Conservation (phyloP, 2,113 vertebrate genomes). For the Gymnocephalus cernua region DNA sequence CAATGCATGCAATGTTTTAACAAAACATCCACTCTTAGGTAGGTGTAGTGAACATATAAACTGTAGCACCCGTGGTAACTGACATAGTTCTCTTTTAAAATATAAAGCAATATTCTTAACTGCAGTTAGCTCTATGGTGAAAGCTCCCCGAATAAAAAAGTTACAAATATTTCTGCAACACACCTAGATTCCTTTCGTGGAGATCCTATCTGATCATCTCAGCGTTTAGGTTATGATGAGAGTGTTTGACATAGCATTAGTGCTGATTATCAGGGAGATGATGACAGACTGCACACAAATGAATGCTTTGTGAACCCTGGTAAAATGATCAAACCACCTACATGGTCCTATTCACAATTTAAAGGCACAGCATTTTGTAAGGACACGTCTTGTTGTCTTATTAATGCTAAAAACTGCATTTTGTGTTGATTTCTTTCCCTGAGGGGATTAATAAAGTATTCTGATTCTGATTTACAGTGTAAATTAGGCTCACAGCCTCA, state of each 20-base stretch:
- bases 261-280: conserved; percentile 35
- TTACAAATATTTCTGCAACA: conserved; percentile 14
- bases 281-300: conserved; percentile 43
- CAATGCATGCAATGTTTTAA: not conserved
- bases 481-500: conserved; percentile 7
- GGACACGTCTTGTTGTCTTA: not conserved
- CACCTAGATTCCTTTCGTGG: conserved; percentile 43
- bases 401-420: conserved; percentile 5
- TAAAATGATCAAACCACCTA: conserved; percentile 27
- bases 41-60: not conserved
- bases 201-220: conserved; percentile 50
- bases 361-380: conserved; percentile 16
- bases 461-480: conserved; percentile 26
- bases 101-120: not conserved
- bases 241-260: conserved; percentile 50
- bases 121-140: not conserved
- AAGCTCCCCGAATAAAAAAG: not conserved
- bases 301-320: conserved; percentile 25
- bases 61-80: not conserved
- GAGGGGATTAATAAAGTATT: too few relatives aligned
- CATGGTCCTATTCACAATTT: not conserved
- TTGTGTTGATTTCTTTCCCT: conserved; percentile 8
- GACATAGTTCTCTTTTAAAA: conserved; percentile 4
- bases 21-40: not conserved
- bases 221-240: conserved; percentile 26